Conservation (phyloP, 2,797 vertebrate species). For the Myotis myotis region DNA sequence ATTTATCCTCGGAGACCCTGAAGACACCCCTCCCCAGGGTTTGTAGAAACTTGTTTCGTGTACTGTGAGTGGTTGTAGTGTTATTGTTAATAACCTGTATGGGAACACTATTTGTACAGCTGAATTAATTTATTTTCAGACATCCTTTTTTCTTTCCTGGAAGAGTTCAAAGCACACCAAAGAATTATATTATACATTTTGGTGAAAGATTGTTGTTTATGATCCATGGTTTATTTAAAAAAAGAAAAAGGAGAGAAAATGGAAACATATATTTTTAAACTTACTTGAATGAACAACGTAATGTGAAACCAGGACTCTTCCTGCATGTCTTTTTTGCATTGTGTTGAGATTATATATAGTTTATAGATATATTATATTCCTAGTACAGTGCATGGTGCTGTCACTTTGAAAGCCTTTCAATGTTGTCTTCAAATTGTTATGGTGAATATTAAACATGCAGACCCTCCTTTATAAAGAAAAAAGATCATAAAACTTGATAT, state of each 20-base stretch:
- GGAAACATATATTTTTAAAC: constrained; percentile 85
- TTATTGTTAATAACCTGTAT: constrained; percentile 89
- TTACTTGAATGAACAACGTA: constrained; percentile 97
- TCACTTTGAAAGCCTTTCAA: constrained; percentile 84
- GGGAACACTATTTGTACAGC: constrained; percentile 93
- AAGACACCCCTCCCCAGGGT: constrained; percentile 88
- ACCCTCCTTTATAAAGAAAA: constrained; percentile 77
- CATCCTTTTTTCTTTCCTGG: constrained; percentile 83
- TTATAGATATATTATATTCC: constrained; percentile 83
- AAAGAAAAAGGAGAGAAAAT: constrained; percentile 72
- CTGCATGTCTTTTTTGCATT: constrained; percentile 94
- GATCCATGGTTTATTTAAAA: constrained; percentile 89
- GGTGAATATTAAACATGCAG: constrained; percentile 78
- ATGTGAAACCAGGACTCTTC: constrained; percentile 90
- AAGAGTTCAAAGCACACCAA: constrained; percentile 97
- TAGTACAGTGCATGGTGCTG: constrained; percentile 87
- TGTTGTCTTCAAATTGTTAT: constrained; percentile 82
- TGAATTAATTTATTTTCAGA: constrained; percentile 98
- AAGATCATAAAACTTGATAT: constrained; percentile 84
- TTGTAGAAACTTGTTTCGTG: constrained; percentile 93
- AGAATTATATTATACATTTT: constrained; percentile 95
- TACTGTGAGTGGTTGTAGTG: constrained; percentile 94
- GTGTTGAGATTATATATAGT: constrained; percentile 84
- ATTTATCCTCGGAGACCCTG: constrained; percentile 94
- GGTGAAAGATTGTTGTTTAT: constrained; percentile 93